These are phyloP conservation scores for Hyles lineata DNA, from an alignment of 2,888 invertebrate genomes.

Conservation along the genomic window DNA sequence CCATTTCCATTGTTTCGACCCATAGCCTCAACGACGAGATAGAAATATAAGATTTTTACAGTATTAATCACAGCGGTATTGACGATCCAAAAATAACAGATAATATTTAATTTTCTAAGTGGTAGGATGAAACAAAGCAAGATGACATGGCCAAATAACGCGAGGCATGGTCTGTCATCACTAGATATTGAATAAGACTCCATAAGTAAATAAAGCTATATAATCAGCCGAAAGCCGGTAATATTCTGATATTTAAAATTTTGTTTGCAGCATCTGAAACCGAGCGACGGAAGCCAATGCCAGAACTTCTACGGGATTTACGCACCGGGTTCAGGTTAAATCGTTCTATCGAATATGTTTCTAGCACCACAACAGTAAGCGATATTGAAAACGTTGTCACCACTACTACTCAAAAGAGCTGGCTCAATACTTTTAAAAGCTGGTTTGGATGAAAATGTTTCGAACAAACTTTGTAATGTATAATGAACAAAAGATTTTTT, in stretches of 20 bases:
- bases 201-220: neutral
- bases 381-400: slow-evolving; percentile 49
- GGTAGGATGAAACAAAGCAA: no score
- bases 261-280: slow-evolving; percentile 59
- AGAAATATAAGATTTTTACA: no score
- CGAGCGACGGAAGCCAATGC: slow-evolving; percentile 58
- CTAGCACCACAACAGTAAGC: slow-evolving; percentile 48
- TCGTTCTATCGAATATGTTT: slow-evolving; percentile 33
- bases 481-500: no score
- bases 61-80: no score
- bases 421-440: slow-evolving; percentile 40
- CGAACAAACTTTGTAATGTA: neutral
- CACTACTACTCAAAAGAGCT: slow-evolving; percentile 54
- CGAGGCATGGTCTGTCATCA: neutral
- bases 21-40: no score
- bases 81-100: no score
- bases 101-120: no score
- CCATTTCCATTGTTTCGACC: no score
- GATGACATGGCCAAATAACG: no score
- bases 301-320: slow-evolving; percentile 65
- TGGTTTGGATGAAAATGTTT: neutral
- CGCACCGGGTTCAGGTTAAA: slow-evolving; percentile 59
- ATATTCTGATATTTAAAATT: no score
- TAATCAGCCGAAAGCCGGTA: no score
- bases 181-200: neutral